Base-by-base conservation (phyloP, 2,113 vertebrate genomes). In the Oriolus oriolus region DNA sequence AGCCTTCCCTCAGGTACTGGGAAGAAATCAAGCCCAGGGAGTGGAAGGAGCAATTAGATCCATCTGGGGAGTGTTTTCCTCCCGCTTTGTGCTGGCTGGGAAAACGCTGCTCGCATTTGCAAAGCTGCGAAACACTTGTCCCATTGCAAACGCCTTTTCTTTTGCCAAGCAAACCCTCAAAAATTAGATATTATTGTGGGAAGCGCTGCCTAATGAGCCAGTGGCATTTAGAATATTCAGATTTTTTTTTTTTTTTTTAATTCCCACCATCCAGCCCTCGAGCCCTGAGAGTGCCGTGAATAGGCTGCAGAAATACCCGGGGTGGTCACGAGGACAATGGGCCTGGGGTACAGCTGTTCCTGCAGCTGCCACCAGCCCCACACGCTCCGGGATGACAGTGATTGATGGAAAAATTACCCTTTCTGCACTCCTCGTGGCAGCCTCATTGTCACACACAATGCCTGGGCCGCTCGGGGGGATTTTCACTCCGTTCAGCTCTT, bases 381-480 rank as follows among this genome's bases (percentile, higher is more conserved):
- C 84, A 74, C 80, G 80, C 92, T 78, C 96, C 50, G 93, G 31
- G 79, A 57, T 87, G 96, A 69, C 89, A 96, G 96, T 96, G 98
- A 98, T 97, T 96, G 98, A 98, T 95, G 91, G 97, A 87, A 93
- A 98, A 96, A 97, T 95, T 73, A 75, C 93, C 66, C 50, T 96
- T 96, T 98, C 98, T 95, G 97, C 97, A 52, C 90, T 96, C 92
- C 96, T 94, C 96, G 69, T 95, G 96, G 97, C 97, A 97, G 92
- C 63, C 80, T 96, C 97, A 96, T 95, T 95, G 95, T 80, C 93
- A 96, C 83, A 65, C 73, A 91, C 96, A 87, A 64, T 71, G 96
- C 91, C 96, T 64, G 53, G 60, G 93, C 87, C 59, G 93, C 91
- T 83, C 59, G 16, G 57, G 90, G 96, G 90, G 18, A 8, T 61